Percentiles rank a stretch among this genome's conserved stretches.
Conservation (phyloP, 1,140 invertebrate species). For the Drosophila fuyamai region DNA sequence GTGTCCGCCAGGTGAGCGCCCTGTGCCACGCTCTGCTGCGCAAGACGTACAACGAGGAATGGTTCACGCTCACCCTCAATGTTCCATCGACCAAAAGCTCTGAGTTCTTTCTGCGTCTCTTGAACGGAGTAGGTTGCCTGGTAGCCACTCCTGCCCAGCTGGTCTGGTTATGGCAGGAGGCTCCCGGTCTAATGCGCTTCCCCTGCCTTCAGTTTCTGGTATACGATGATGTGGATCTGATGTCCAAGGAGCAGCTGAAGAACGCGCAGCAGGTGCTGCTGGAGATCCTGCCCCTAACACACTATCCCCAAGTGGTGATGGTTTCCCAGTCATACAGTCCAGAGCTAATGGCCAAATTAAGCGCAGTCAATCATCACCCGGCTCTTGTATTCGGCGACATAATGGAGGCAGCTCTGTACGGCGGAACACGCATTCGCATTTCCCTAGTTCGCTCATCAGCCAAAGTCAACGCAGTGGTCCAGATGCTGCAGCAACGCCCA, state of each 20-base stretch:
- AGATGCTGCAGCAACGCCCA: constrained; percentile 28
- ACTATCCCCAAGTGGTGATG: constrained; percentile 43
- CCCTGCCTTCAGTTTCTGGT: constrained; percentile 24
- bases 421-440: constrained; percentile 21
- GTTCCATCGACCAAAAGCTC: constrained; percentile 19
- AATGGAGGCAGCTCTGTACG: constrained; percentile 62
- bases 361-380: constrained; percentile 11
- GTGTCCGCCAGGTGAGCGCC: constrained; percentile 28
- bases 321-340: constrained; percentile 31
- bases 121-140: constrained; percentile 50
- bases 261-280: constrained; percentile 4
- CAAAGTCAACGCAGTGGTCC: constrained; percentile 21
- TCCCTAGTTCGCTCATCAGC: background rate
- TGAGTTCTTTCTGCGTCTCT: constrained; percentile 30
- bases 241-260: constrained; percentile 13
- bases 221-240: constrained; percentile 58
- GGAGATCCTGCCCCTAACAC: background rate
- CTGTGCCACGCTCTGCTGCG: constrained; percentile 39
- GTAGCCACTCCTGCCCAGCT: constrained; percentile 57
- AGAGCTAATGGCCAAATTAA: constrained; percentile 11
- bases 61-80: constrained; percentile 16
- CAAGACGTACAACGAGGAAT: constrained; percentile 5
- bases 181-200: background rate
- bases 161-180: constrained; percentile 10
- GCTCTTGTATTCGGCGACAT: constrained; percentile 56